phyloP scores from a whole-genome alignment of 2,797 vertebrate genomes.

The Mormyrops boulengeri region DNA sequence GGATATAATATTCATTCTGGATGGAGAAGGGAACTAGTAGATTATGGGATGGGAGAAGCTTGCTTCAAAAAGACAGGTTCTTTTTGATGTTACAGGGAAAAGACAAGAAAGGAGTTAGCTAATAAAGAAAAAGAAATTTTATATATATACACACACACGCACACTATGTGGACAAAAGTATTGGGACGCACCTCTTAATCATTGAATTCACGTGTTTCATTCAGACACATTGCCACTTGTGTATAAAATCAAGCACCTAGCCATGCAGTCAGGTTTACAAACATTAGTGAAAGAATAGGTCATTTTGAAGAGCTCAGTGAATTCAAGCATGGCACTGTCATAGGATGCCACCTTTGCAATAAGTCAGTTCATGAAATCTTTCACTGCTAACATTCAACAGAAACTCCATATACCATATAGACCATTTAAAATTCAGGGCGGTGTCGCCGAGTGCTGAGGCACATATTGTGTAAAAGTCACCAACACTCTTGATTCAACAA shows the following conservation, averaged over 20 bases:
- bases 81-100: not conserved
- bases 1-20: not conserved
- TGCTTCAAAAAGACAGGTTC: not conserved
- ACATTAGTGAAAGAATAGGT: not conserved
- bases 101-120: not conserved
- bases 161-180: not conserved
- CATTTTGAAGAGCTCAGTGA: not conserved
- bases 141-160: not conserved
- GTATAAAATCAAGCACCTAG: not conserved
- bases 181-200: not conserved
- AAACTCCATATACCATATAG: not conserved
- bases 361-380: not conserved
- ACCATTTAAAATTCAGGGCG: not conserved
- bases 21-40: not conserved
- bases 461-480: not conserved
- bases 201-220: not conserved
- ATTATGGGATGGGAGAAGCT: not conserved
- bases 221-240: not conserved
- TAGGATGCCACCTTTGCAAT: not conserved
- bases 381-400: not conserved
- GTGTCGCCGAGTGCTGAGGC: not conserved
- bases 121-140: not conserved
- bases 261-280: not conserved
- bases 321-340: not conserved
- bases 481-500: not conserved